Base-by-base conservation (phyloP, 53 echinoderm and acorn worm species). In the Apostichopus leukothele region DNA sequence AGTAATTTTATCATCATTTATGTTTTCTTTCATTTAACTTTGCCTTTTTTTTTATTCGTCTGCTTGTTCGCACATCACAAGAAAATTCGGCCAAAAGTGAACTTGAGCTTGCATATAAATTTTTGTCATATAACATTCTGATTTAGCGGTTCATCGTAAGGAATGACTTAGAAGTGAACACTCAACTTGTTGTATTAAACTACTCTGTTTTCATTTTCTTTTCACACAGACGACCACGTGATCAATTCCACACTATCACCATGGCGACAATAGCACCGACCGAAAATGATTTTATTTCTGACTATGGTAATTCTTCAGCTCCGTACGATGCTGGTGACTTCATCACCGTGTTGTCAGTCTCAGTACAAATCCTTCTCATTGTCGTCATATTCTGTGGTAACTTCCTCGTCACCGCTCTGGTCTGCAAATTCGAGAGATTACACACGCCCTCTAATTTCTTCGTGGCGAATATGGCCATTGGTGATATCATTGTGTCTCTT, bases 301-400 rank as follows among this genome's bases (percentile, higher is more conserved):
- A 53, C 13, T 50, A 53, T 19, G 52, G 53, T 10, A 79, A 79
- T 51, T 51, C 18, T n/a, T 18, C 79, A 4, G n/a, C 51, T n/a
- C 79, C n/a, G 50, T 79, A 79, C 53, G 51, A 79, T 53, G 79
- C 39, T 50, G 79, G 79, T 53, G 7, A 51, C 53, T 14, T 59
- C 27, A 90, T 79, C 53, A 79, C 79, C 19, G 19, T 50, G 10
- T 8, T 92, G 23, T 92, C 92, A 14, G 83, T 92, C 76, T 61
- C 90, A 55, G 54, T 88, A 80, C 92, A 92, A 76, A 63, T 92
- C 61, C 57, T 88, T 6, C 75, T 92, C 20, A 73, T 92, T 50
- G 13, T 88, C 21, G 76, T 90, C 60, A 92, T 92, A 25, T 90
- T 92, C 86, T 66, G 75, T 68, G 90, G 90, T 51, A 92, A 92